phyloP scores from a whole-genome alignment of 2,113 vertebrate species.

The Carettochelys insculpta region DNA sequence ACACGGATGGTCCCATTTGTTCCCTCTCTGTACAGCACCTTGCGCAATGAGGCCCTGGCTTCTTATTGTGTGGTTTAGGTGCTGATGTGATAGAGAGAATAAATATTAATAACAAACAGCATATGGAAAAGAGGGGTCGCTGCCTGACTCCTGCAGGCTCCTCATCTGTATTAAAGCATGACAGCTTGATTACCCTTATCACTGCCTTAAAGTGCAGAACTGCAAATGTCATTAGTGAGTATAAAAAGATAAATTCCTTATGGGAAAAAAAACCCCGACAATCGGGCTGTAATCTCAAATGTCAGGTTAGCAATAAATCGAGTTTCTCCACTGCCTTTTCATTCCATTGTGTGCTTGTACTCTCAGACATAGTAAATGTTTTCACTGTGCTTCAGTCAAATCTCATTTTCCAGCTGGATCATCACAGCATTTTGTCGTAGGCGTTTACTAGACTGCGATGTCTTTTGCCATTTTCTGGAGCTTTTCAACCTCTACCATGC shows the following conservation, averaged over 20 bases:
- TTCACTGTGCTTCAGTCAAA: background rate
- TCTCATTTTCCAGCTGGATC: background rate
- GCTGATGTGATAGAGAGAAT: background rate
- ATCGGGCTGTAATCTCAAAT: background rate
- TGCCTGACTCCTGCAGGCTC: background rate
- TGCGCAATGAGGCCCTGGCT: background rate
- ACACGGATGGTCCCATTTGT: background rate
- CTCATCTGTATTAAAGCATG: conserved; percentile 38
- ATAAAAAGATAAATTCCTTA: background rate
- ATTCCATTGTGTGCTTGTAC: background rate
- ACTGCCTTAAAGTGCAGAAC: conserved; percentile 41
- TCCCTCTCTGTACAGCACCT: background rate
- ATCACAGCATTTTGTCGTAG: background rate
- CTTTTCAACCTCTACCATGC: background rate
- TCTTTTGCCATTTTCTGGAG: background rate
- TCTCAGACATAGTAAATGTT: background rate
- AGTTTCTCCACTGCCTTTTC: background rate
- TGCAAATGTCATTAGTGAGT: conserved; percentile 40
- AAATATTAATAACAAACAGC: background rate
- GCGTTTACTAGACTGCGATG: background rate
- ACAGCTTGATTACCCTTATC: conserved; percentile 51
- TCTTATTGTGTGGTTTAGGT: background rate
- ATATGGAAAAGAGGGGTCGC: conserved; percentile 32
- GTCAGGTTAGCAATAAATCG: background rate
- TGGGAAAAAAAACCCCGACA: background rate